A percentile compares a stretch with the other conserved stretches of the same genome.
Evolutionary conservation across 1,140 invertebrate species (phyloP).

Genomic region (Idris sp.): DNA sequence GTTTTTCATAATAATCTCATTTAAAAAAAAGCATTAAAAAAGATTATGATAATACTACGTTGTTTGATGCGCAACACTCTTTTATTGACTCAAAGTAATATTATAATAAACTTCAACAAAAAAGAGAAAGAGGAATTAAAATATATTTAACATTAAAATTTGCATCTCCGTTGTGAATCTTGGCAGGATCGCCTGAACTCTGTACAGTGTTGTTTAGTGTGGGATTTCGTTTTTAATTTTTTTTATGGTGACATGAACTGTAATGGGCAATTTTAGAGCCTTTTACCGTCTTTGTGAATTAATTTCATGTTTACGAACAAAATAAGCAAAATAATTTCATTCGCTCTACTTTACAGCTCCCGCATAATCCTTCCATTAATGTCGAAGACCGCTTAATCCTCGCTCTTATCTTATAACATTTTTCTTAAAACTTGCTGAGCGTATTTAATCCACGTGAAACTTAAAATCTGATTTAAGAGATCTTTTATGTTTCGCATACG

Average conservation of each 20-base stretch:
- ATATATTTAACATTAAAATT: too few relatives aligned
- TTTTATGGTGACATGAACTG: background rate
- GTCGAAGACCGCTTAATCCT: slow-evolving; percentile 35
- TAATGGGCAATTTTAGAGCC: slow-evolving; percentile 11
- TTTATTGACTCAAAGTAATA: too few relatives aligned
- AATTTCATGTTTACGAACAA: slow-evolving; percentile 31
- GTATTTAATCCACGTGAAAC: slow-evolving; percentile 33
- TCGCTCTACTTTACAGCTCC: slow-evolving; percentile 14
- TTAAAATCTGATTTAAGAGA: slow-evolving; percentile 35
- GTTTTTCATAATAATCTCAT: too few relatives aligned
- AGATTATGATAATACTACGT: too few relatives aligned
- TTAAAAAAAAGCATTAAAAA: too few relatives aligned
- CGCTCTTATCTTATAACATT: slow-evolving; percentile 40
- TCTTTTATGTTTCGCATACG: slow-evolving; percentile 34
- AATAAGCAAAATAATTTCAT: slow-evolving; percentile 41
- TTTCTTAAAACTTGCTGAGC: slow-evolving; percentile 36
- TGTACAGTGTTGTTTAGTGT: too few relatives aligned
- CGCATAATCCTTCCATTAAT: slow-evolving; percentile 36
- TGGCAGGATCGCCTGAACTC: too few relatives aligned
- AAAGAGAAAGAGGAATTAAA: too few relatives aligned
- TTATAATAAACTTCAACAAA: too few relatives aligned
- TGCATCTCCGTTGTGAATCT: too few relatives aligned
- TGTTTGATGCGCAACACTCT: too few relatives aligned
- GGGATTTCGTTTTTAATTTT: too few relatives aligned
- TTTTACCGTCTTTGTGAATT: slow-evolving; percentile 20